phyloP scores from a whole-genome alignment of 2,797 vertebrate species.

The Oreochromis mossambicus region DNA sequence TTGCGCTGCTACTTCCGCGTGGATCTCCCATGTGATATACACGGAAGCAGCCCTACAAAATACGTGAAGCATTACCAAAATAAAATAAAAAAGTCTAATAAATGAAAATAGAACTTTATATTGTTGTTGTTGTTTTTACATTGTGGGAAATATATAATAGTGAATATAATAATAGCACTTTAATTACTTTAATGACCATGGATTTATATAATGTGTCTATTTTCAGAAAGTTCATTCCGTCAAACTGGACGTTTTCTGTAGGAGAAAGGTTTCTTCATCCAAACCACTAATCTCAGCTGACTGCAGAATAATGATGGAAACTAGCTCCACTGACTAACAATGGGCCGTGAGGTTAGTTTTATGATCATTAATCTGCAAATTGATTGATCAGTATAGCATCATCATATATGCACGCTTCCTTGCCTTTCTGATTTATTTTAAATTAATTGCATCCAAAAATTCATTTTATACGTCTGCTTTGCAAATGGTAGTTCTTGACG shows the following conservation, averaged over 20 bases:
- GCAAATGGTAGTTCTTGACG: not conserved
- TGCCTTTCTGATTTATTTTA: not conserved
- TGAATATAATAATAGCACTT: not conserved
- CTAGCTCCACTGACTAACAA: not conserved
- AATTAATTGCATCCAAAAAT: not conserved
- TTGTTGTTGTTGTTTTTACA: not conserved
- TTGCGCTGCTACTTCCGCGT: not conserved
- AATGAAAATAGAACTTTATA: not conserved
- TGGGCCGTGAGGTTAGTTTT: not conserved
- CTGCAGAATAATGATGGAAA: not conserved
- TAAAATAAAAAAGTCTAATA: not conserved
- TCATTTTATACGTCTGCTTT: not conserved
- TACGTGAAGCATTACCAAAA: not conserved
- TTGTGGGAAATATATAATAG: not conserved
- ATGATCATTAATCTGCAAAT: not conserved
- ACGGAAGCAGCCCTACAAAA: not conserved
- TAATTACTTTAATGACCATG: not conserved
- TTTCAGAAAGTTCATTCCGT: not conserved
- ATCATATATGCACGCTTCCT: not conserved
- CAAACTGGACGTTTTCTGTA: not conserved
- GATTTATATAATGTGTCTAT: not conserved
- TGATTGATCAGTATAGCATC: not conserved
- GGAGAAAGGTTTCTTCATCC: not conserved
- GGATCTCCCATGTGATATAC: not conserved
- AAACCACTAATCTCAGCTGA: not conserved